Percentiles rank a stretch among this genome's conserved stretches.
Evolutionary conservation across 2,888 invertebrate genomes (phyloP).

Genomic region (Ashinkailepas kermadecensis): DNA sequence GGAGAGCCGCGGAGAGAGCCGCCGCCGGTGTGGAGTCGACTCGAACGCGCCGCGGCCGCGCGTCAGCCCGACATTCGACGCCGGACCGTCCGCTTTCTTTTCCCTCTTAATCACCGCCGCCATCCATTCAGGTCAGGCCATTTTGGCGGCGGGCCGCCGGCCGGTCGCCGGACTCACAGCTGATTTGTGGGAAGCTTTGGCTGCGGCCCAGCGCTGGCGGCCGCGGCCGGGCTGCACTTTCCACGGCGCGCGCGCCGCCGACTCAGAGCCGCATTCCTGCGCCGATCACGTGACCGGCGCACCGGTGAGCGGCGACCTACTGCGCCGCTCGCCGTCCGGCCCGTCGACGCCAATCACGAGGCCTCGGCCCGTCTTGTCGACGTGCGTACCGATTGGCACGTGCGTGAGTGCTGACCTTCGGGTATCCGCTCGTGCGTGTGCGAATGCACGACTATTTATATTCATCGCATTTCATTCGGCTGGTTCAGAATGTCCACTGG

Average conservation of each 20-base stretch:
- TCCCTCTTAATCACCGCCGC: neutral
- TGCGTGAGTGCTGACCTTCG: too few relatives aligned
- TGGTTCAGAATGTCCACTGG: too few relatives aligned
- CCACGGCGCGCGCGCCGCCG: neutral
- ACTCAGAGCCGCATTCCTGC: neutral
- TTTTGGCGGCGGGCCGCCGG: neutral
- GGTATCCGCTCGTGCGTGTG: too few relatives aligned
- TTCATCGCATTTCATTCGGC: too few relatives aligned
- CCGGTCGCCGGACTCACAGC: neutral
- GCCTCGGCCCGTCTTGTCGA: neutral
- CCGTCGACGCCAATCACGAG: neutral
- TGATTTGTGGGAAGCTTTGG: neutral
- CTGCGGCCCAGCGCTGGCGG: neutral
- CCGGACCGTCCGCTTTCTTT: neutral
- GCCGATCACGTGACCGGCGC: constrained; percentile 9
- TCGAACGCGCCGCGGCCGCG: too few relatives aligned
- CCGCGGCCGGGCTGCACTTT: too few relatives aligned
- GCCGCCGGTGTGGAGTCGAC: too few relatives aligned
- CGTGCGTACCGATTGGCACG: too few relatives aligned
- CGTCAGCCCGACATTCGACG: too few relatives aligned
- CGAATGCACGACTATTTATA: too few relatives aligned
- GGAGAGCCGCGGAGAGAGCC: too few relatives aligned
- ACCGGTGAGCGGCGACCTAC: constrained; percentile 13
- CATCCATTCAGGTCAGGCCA: neutral
- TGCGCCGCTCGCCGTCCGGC: neutral